Base-by-base conservation (phyloP, 2,888 invertebrate genomes). In the Parnassius apollo region DNA sequence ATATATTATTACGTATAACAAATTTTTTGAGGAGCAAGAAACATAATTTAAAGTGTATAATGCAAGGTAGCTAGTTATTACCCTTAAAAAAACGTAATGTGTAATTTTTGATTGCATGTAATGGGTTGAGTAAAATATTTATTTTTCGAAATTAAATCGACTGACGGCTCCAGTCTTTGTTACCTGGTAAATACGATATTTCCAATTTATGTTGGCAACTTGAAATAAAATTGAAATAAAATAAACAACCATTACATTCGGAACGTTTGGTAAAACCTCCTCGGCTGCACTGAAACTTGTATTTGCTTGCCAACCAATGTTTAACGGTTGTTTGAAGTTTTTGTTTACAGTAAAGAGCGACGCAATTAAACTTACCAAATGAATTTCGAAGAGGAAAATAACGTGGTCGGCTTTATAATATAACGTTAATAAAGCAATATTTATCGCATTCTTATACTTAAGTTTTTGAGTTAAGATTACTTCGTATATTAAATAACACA, bases 361-460 rank as follows among this genome's bases (percentile, higher is more conserved):
- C 64, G 64, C 64, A 64, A 57, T 64, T 64, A 64, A 64, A 64
- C 51, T 59, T 59, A 60, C 64, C 51, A 64, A 64, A 64, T 64
- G 52, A 64, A 59, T 64, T 59, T 56, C 59, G 46, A 48, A 63
- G 51, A 46, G 59, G 63, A 51, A 63, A 63, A 63, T 56, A 50
- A 59, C 58, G 50, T 13, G 51, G 42, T 35, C 54, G 35, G 58
- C 49, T 45, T 59, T 59, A 25, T 44, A 25, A 46, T 57, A 18
- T 9, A 25, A 48, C n/a, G 22, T 9, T 49, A 60, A 48, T 42
- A 60, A 54, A 22, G 49, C 54, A 48, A 55, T 50, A 60, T 60
- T 13, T 4, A 35, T 35, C 7, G 35, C 35, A 35, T 35, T 35
- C 35, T 35, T 35, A 7, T 4, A 4, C 35, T 35, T 3, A 18